These are phyloP conservation scores for Pteropus alecto DNA, from an alignment of 2,113 vertebrate species.

Conservation along the genomic window DNA sequence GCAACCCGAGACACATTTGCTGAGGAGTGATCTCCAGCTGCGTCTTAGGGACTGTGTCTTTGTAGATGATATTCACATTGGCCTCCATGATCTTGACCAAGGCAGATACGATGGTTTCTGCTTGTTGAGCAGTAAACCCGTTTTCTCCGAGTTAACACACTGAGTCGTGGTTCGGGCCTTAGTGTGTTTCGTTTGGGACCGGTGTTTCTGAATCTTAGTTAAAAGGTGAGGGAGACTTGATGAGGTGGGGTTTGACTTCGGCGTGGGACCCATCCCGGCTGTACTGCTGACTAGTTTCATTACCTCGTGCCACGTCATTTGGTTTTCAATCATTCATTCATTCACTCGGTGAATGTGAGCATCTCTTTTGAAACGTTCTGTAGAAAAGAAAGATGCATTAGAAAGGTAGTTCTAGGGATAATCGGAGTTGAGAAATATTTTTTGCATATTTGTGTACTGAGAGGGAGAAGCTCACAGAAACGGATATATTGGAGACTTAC, in stretches of 20 bases:
- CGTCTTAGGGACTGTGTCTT: constrained; percentile 93
- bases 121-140: constrained; percentile 88
- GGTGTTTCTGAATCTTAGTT: too few species aligned
- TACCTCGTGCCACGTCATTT: background rate
- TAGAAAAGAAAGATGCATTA: background rate
- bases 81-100: constrained; percentile 87
- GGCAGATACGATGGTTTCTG: constrained; percentile 88
- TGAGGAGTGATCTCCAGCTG: constrained; percentile 94
- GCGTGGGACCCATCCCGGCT: background rate
- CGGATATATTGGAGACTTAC: background rate
- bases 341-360: background rate
- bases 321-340: background rate
- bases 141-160: background rate
- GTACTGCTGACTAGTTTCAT: background rate
- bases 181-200: background rate
- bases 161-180: background rate
- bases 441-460: background rate
- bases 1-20: constrained; percentile 91
- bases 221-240: background rate
- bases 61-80: constrained; percentile 89
- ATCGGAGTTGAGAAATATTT: background rate
- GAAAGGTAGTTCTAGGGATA: background rate
- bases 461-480: background rate
- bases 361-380: background rate
- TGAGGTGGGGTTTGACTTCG: background rate